Conservation (phyloP, 2,113 vertebrate genomes). For the Odobenus rosmarus region DNA sequence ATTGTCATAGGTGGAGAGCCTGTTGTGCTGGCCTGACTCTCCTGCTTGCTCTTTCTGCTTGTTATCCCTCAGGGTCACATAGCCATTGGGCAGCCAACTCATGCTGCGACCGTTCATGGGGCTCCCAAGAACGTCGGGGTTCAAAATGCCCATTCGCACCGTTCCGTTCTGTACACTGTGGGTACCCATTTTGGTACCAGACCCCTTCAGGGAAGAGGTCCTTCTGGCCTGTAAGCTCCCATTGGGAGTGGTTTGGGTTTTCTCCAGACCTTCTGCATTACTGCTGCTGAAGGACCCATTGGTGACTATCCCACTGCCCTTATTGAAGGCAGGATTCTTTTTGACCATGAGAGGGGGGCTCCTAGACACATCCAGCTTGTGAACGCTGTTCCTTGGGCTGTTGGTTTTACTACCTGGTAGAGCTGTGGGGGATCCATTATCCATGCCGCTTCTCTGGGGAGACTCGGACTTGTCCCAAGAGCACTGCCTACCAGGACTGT, state of each 20-base stretch:
- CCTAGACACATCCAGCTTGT: constrained; percentile 90
- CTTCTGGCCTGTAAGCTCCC: constrained; percentile 89
- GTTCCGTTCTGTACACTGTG: constrained; percentile 90
- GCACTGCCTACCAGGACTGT: constrained; percentile 86
- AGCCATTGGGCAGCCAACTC: constrained; percentile 92
- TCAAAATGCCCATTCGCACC: constrained; percentile 90
- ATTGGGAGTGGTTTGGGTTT: constrained; percentile 87
- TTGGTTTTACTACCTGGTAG: constrained; percentile 86
- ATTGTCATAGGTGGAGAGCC: constrained; percentile 98
- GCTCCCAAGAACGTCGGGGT: constrained; percentile 85
- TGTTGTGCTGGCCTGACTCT: constrained; percentile 91
- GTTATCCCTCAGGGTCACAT: constrained; percentile 92
- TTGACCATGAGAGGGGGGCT: constrained; percentile 94
- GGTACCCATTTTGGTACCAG: constrained; percentile 96
- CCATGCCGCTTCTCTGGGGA: constrained; percentile 86
- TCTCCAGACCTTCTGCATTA: constrained; percentile 88
- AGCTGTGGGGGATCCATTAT: constrained; percentile 87
- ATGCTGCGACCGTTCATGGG: constrained; percentile 84
- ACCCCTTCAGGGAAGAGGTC: constrained; percentile 89
- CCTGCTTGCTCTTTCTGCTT: constrained; percentile 86
- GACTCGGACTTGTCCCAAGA: constrained; percentile 94
- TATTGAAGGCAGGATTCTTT: constrained; percentile 96
- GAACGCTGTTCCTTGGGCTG: constrained; percentile 91
- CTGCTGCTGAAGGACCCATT: constrained; percentile 98
- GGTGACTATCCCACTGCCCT: constrained; percentile 98